These are phyloP conservation scores for Sinella curviseta DNA, from an alignment of 1,140 invertebrate species.

Conservation along the genomic window DNA sequence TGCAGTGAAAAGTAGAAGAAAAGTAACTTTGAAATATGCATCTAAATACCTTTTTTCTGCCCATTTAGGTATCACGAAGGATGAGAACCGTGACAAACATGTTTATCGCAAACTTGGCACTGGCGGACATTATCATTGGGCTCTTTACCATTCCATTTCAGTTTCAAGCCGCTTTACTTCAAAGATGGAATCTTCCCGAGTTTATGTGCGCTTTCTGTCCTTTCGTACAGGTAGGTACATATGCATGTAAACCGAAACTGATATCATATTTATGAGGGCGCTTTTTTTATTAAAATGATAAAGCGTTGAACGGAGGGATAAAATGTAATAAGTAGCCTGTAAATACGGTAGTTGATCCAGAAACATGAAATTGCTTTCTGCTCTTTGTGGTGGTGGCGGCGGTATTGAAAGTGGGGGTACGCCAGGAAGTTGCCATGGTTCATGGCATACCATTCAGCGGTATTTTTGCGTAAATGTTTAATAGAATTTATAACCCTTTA, in stretches of 20 bases:
- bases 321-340: no score
- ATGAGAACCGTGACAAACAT: constrained; percentile 49
- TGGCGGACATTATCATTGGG: constrained; percentile 76
- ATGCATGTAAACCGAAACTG: not conserved
- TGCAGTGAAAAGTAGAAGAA: no score
- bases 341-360: no score
- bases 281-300: not conserved
- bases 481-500: no score
- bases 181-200: constrained; percentile 76
- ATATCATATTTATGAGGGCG: no score
- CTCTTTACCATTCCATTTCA: constrained; percentile 77
- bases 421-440: no score
- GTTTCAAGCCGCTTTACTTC: constrained; percentile 79
- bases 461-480: no score
- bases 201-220: constrained; percentile 82
- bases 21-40: not conserved
- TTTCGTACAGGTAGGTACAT: constrained; percentile 65
- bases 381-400: no score
- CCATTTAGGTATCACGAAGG: constrained; percentile 40
- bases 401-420: no score
- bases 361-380: no score
- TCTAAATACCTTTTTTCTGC: not conserved
- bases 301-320: no score
- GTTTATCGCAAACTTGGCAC: constrained; percentile 71
- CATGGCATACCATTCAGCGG: no score